Conservation (phyloP, 2,113 vertebrate species). For the Anoura caudifer region DNA sequence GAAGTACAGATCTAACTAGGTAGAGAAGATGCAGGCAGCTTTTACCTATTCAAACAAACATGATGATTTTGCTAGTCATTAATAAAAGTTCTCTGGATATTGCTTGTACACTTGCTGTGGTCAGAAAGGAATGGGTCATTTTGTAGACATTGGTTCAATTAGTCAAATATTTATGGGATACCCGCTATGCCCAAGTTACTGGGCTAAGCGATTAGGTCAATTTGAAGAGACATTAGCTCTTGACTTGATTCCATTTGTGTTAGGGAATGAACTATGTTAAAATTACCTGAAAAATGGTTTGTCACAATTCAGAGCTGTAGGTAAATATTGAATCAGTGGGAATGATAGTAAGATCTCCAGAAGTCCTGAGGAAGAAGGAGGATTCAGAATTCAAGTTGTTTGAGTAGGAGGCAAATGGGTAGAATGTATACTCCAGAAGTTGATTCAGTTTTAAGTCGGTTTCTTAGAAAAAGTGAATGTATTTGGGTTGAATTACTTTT, state of each 20-base stretch:
- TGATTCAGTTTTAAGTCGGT: constrained; percentile 41
- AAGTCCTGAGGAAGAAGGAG: background rate
- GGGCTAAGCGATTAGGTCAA: background rate
- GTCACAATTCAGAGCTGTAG: background rate
- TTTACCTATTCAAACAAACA: constrained; percentile 7
- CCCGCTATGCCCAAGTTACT: background rate
- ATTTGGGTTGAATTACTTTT: constrained; percentile 36
- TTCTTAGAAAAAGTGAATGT: constrained; percentile 34
- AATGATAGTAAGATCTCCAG: background rate
- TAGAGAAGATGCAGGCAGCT: background rate
- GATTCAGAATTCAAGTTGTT: constrained; percentile 1
- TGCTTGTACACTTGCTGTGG: background rate
- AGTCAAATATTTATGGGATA: constrained; percentile 7
- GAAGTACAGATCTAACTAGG: background rate
- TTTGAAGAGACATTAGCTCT: constrained; percentile 8
- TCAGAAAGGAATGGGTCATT: background rate
- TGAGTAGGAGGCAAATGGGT: background rate
- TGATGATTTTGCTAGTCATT: constrained; percentile 14
- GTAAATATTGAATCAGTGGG: background rate
- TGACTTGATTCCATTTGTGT: constrained; percentile 25
- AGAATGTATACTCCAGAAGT: constrained; percentile 4
- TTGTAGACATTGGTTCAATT: background rate
- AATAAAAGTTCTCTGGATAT: background rate
- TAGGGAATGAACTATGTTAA: constrained; percentile 1
- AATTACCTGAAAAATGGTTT: background rate